These are phyloP conservation scores for Endomychus coccineus DNA, from an alignment of 2,888 invertebrate species.

Conservation along the genomic window DNA sequence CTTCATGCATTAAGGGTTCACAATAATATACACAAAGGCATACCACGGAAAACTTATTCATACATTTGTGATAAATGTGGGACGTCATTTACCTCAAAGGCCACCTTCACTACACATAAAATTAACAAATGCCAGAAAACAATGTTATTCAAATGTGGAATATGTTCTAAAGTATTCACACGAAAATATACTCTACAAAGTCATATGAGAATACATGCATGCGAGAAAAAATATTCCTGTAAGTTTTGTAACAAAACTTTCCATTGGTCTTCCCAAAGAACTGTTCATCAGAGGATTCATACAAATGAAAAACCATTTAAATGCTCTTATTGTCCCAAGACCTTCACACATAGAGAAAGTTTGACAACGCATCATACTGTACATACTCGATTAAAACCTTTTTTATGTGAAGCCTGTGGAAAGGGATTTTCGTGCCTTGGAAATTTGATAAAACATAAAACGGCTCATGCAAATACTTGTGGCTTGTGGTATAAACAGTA, in stretches of 20 bases:
- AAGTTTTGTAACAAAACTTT: constrained; percentile 38
- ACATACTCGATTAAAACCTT: constrained; percentile 45
- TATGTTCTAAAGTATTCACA: constrained; percentile 42
- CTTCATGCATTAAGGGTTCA: constrained; percentile 44
- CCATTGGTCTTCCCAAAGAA: constrained; percentile 38
- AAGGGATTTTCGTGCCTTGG: constrained; percentile 46
- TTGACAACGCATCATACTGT: constrained; percentile 45
- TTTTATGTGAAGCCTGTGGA: constrained; percentile 45
- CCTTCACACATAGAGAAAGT: constrained; percentile 45
- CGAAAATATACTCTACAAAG: constrained; percentile 44
- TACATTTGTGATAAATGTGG: constrained; percentile 38
- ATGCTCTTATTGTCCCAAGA: constrained; percentile 39
- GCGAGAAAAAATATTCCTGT: constrained; percentile 33
- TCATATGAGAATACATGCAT: constrained; percentile 43
- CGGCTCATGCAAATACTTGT: constrained; percentile 43
- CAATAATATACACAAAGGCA: constrained; percentile 33
- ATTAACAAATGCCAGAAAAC: constrained; percentile 42
- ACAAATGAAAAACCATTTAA: constrained; percentile 47
- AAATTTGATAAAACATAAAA: constrained; percentile 45
- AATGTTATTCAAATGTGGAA: constrained; percentile 31
- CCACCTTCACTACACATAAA: constrained; percentile 42
- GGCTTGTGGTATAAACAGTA: constrained; percentile 31
- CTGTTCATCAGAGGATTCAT: constrained; percentile 42
- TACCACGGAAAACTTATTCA: constrained; percentile 28
- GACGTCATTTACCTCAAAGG: constrained; percentile 37